Percentiles rank a stretch among this genome's conserved stretches.
These are phyloP conservation scores for Mythimna vitellina DNA, from an alignment of 2,888 invertebrate genomes.

Conservation along the genomic window DNA sequence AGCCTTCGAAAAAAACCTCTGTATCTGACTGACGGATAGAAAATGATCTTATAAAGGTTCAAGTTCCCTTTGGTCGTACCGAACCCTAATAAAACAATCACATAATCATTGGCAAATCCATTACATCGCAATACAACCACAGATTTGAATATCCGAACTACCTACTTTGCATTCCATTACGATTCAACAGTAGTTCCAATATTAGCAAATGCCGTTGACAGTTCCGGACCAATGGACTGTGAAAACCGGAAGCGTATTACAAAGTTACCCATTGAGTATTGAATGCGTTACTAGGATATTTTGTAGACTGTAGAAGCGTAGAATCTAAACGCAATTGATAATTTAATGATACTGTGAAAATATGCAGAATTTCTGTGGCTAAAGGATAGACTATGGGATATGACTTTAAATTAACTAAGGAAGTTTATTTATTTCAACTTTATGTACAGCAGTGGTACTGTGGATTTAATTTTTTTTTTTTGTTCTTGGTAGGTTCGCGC, in stretches of 20 bases:
- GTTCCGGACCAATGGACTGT: slow-evolving; percentile 56
- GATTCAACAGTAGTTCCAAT: slow-evolving; percentile 45
- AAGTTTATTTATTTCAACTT: no score
- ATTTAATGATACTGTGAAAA: not conserved
- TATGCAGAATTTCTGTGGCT: no score
- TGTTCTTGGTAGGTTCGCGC: no score
- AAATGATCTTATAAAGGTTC: not conserved
- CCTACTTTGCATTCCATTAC: slow-evolving; percentile 27
- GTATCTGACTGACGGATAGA: not conserved
- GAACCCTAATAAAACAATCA: not conserved
- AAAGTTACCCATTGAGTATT: slow-evolving; percentile 31
- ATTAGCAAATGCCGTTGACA: slow-evolving; percentile 43
- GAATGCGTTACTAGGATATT: slow-evolving; percentile 25
- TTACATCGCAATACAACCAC: slow-evolving; percentile 2
- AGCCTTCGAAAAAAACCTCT: not conserved
- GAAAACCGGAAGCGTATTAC: slow-evolving; percentile 54
- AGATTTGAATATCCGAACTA: slow-evolving; percentile 13
- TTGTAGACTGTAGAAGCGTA: not conserved
- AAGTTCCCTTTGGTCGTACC: not conserved
- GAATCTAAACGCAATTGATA: slow-evolving; percentile 5
- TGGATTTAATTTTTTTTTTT: no score
- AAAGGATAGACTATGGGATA: no score
- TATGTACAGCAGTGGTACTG: no score
- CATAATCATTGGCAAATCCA: not conserved
- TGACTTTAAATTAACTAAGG: no score